Evolutionary conservation across 2,888 invertebrate genomes (phyloP), one percentile per base, ranked within the genome.

Genomic region (Sphinx pinastri): DNA sequence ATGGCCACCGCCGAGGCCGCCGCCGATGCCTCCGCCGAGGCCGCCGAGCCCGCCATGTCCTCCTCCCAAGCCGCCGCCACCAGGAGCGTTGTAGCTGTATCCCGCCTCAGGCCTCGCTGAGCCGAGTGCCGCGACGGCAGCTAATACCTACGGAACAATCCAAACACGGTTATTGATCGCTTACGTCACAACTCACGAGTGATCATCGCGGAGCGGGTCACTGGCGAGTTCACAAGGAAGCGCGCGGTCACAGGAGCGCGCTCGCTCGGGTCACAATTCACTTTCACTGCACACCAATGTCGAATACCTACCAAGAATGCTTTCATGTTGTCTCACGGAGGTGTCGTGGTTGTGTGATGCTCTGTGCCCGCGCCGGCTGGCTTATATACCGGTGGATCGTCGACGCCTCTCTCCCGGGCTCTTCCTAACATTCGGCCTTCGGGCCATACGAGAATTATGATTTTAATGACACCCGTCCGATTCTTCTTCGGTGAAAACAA

Each of bases 101-200:
- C 95, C 95, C 83, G 95, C 95, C 88, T 95, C 95, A 85, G 95
- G 95, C 73, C 95, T 91, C 71, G 94, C 95, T 85, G 94, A 94
- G 84, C 94, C 94, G 85, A 95, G 89, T 71, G 94, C 94, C 89
- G 95, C 91, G 76, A 95, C 92, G 88, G 94, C 94, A 81, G 94
- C 93, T 81, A 94, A 88, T 88, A 94, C 94, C 94, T 94, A 87
- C 81, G 54, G 52, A 51, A 67, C 67, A 67, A 67, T 54, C 51
- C 54, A 63, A 67, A 54, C 67, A 67, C 57, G 58, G 25, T 70
- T 49, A 73, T 68, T 71, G 68, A 69, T 72, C 60, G 68, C 38
- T 57, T 63, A 19, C 25, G 54, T 63, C 69, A 63, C 31, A n/a
- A 73, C 72, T 68, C 73, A 72, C 72, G 81, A 81, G 38, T 81